Conservation (phyloP, 2,113 vertebrate species). For the Falco punctatus region DNA sequence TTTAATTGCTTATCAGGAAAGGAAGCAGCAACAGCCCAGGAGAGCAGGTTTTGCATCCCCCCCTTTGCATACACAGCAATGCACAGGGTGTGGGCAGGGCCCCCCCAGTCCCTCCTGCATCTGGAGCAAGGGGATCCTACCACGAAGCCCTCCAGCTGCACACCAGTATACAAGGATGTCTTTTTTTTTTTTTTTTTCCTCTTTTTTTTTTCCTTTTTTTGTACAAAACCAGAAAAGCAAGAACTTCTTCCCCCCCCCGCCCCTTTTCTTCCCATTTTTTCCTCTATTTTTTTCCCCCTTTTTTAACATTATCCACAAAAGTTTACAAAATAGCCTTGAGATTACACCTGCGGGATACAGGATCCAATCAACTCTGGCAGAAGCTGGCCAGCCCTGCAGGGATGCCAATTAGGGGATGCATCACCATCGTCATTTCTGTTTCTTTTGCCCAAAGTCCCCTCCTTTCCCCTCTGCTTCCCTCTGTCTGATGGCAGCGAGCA, state of each 20-base stretch:
- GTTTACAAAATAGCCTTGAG: slow-evolving; percentile 29
- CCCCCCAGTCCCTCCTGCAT: neutral
- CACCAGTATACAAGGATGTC: neutral
- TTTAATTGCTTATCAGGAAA: slow-evolving; percentile 49
- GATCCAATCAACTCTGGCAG: neutral
- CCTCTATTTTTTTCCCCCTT: neutral
- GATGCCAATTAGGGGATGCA: neutral
- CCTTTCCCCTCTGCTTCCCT: neutral
- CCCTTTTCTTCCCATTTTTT: neutral
- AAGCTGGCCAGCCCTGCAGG: neutral
- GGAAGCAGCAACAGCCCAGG: neutral
- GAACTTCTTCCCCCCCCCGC: neutral
- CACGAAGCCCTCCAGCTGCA: neutral
- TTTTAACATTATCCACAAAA: neutral
- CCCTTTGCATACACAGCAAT: accelerated
- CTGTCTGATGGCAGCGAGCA: neutral
- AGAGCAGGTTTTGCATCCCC: neutral
- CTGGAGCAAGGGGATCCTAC: neutral
- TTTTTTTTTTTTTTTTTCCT: neutral
- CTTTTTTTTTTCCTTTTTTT: neutral
- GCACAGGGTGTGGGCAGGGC: neutral
- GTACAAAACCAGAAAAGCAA: neutral
- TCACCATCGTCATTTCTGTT: neutral
- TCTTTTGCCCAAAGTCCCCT: neutral
- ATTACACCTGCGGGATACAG: neutral